Base-by-base conservation (phyloP, 2,113 vertebrate species). In the Rhea pennata region DNA sequence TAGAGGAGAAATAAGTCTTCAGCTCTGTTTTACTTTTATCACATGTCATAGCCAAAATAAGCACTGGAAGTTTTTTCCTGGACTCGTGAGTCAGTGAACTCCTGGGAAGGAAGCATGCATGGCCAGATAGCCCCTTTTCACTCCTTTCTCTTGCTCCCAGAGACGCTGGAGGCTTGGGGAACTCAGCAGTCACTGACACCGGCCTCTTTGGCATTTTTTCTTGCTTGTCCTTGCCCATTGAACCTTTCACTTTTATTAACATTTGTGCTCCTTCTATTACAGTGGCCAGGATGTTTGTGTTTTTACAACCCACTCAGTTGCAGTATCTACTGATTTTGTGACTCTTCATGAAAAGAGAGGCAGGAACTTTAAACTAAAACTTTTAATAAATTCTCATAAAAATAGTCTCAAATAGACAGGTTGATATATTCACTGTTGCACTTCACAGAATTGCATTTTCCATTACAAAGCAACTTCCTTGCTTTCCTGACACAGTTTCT, bases 371-470 rank as follows among this genome's bases (percentile, higher is more conserved):
- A 58, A 90, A 73, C 4, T 3, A 76, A 86, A 92, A 90, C 58
- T 88, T 96, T 39, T 61, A 53, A 87, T 87, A 87, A 44, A 91
- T 78, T 54, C 22, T 93, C 17, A 80, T 90, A 1, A 59, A 77
- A 46, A 85, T 82, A 92, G 93, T 59, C 88, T 51, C 13, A 0
- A 79, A 73, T 39, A 75, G 92, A 88, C 75, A 96, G 90, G 84
- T 90, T 95, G 86, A 90, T 90, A 61, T 64, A 80, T 75, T 40
- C 54, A 51, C 20, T 42, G 58, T 12, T 80, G 79, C 88, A 93
- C 92, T 93, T 95, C 72, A 70, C 33, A 53, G 90, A 83, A 96
- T 94, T 95, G 80, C 69, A 84, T 96, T 96, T 94, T 51, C n/a
- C 65, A 64, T 88, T 94, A 74, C 48, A 58, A 84, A 81, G 79